These are phyloP conservation scores for Drosophila teissieri DNA, from an alignment of 1,140 invertebrate species.

Conservation along the genomic window DNA sequence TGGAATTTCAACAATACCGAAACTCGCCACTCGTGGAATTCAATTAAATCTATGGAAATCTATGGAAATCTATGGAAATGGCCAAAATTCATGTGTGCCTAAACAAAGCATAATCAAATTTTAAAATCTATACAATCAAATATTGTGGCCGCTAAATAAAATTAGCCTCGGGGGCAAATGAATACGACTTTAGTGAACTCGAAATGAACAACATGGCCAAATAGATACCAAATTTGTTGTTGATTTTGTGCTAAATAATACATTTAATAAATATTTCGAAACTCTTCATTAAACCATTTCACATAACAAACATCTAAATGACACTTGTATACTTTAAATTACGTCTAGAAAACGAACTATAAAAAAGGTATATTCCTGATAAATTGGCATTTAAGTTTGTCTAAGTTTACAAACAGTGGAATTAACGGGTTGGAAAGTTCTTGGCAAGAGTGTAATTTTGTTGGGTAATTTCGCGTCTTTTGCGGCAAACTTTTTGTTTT, in stretches of 20 bases:
- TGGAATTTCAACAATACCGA: constrained; percentile 5
- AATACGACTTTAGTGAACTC: background rate
- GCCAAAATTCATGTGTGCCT: constrained; percentile 1
- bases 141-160: background rate
- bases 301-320: too few relatives aligned
- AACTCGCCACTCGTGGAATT: constrained; percentile 2
- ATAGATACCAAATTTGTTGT: background rate
- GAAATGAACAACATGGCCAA: background rate
- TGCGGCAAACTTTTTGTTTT: constrained; percentile 12
- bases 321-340: too few relatives aligned
- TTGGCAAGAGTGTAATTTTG: background rate
- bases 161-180: constrained; percentile 2
- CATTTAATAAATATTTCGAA: too few relatives aligned
- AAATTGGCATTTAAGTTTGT: background rate
- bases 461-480: constrained; percentile 2
- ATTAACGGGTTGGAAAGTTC: constrained; percentile 7
- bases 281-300: too few relatives aligned
- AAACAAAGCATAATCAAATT: constrained; percentile 3
- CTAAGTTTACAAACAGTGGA: background rate
- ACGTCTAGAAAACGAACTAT: background rate
- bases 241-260: background rate
- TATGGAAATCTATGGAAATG: background rate
- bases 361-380: background rate
- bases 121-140: background rate
- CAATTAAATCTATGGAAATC: constrained; percentile 3